Base-by-base conservation (phyloP, 1,140 invertebrate genomes). In the Limonius californicus region DNA sequence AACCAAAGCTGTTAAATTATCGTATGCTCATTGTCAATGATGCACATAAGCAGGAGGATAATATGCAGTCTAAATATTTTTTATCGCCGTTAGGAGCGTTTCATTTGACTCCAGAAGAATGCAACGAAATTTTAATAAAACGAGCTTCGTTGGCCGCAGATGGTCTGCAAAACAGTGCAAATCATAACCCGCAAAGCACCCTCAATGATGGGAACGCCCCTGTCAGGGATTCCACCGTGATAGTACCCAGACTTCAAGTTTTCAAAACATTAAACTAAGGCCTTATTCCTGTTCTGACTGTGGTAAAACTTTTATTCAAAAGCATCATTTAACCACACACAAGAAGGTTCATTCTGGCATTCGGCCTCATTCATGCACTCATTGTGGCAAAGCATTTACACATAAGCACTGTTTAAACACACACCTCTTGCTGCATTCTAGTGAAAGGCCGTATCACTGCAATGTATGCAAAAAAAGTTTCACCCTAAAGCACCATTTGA, bases 391-490 rank as follows among this genome's bases (percentile, higher is more conserved):
- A 72, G 89, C 87, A 61, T 94, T 94, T 77, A 90, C 90, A 19
- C 84, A 90, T 71, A 91, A 91, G 77, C 89, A 91, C 73, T 91
- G 89, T 77, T 81, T 92, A 53, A 90, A 89, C 74, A 92, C 89
- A 9, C 90, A 93, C 77, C 77, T 90, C 30, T 73, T 90, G 60
- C 78, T 91, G 35, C 91, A 93, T 74, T 91, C 88, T 23, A 87
- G 89, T 2, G 88, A 91, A 57, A 80, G 89, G 64, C 90, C 90
- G 6, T 92, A 89, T 77, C 84, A 89, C 69, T 94, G 90, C 76
- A 82, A 85, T 57, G 87, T 91, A 77, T 94, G 91, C 79, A 92
- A 90, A 77, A 92, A 92, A 77, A 89, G 88, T 42, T 94, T 94
- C 71, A 91, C 89, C 0, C 78, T 92, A 21, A 91, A 91, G 74